Base-by-base conservation (phyloP, 2,797 vertebrate species). In the Poeciliopsis infans region DNA sequence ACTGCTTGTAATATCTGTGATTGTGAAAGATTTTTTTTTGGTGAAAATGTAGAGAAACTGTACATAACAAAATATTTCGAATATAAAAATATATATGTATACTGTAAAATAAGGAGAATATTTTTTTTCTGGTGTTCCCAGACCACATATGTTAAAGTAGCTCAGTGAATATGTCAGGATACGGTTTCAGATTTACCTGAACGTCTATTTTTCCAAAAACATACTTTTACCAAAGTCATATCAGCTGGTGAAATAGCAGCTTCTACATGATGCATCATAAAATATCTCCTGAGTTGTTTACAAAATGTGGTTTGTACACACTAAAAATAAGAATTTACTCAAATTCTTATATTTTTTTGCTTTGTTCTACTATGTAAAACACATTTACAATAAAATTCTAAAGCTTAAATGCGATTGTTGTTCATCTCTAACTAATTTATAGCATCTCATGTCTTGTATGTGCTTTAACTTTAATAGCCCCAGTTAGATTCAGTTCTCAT, bases 331-430 rank as follows among this genome's bases (percentile, higher is more conserved):
- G 85, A 39, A 90, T 78, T 86, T 86, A 77, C 79, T 75, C 84
- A 80, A 93, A 90, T 89, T 90, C 78, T 80, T 91, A 85, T 96
- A 96, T 97, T 43, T 12, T 97, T 97, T 96, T 96, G 96, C 97
- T 95, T 96, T 95, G 96, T 96, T 96, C 95, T 96, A 95, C 95
- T 96, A 87, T 72, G 92, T 96, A 96, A 97, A 96, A 96, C 95
- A 96, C 95, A 97, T 97, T 97, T 97, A 97, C 96, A 97, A 97
- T 97, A 97, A 98, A 97, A 96, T 90, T 23, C 10, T 80, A 86
- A 92, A 95, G 92, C 78, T 79, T 66, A 87, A 64, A 0, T 64
- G 1, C 7, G 7, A 2, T 66, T 79, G 61, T 79, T 10, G n/a
- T 36, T 47, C 1, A 23, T 72, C 51, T n/a, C 4, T 2, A 41